phyloP scores from a whole-genome alignment of 1,140 invertebrate species.

The Limonius californicus region DNA sequence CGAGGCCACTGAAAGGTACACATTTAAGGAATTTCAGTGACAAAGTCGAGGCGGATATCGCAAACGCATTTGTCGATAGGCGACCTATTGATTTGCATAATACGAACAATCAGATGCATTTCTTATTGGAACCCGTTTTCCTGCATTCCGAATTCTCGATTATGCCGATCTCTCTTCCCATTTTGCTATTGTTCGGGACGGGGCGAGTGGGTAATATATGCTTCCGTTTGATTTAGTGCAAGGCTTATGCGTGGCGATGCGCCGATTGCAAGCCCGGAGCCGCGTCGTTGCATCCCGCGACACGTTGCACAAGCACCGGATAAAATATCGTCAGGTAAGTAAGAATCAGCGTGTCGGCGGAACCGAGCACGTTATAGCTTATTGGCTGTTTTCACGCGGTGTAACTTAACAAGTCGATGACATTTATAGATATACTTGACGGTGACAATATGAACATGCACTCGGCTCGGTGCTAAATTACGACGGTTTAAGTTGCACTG shows the following conservation, averaged over 20 bases:
- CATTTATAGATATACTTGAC: constrained; percentile 25
- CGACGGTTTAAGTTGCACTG: constrained; percentile 7
- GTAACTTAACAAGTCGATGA: constrained; percentile 28
- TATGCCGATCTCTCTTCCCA: constrained; percentile 13
- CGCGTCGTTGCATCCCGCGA: background rate
- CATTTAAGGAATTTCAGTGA: too few species aligned
- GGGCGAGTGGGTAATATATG: constrained; percentile 5
- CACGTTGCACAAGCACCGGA: background rate
- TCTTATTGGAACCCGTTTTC: constrained; percentile 25
- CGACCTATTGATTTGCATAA: constrained; percentile 25
- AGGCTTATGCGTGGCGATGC: background rate
- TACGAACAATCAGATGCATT: constrained; percentile 31
- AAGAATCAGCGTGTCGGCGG: constrained; percentile 16
- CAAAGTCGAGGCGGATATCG: background rate
- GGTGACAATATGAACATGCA: constrained; percentile 16
- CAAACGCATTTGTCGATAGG: constrained; percentile 15
- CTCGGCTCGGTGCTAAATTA: constrained; percentile 6
- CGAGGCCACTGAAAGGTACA: too few species aligned
- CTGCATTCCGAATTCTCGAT: constrained; percentile 25
- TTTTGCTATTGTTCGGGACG: constrained; percentile 17
- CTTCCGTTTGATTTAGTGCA: constrained; percentile 14
- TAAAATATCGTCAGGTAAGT: background rate
- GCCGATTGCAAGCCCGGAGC: constrained; percentile 1
- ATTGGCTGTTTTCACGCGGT: constrained; percentile 20
- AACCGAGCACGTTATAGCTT: constrained; percentile 17